Percentiles rank a stretch among this genome's conserved stretches.
Evolutionary conservation across 2,113 vertebrate species (phyloP).

Genomic region (Ardeotis arabs): DNA sequence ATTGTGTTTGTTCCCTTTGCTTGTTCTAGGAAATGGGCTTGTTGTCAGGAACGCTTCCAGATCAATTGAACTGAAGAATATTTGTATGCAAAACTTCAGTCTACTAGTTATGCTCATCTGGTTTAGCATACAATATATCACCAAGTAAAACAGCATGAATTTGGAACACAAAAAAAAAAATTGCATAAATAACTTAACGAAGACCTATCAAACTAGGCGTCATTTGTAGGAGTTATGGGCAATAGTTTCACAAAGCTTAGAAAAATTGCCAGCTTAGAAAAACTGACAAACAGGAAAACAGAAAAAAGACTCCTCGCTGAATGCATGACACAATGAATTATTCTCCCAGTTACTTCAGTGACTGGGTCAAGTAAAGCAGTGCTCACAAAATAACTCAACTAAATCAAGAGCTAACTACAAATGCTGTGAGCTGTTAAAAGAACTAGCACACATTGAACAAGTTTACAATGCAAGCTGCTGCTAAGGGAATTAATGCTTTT

Average conservation of each 20-base stretch:
- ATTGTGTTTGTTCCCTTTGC: not conserved
- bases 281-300: not conserved
- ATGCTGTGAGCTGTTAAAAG: not conserved
- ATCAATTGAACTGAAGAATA: not conserved
- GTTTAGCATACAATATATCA: not conserved
- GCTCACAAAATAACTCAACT: not conserved
- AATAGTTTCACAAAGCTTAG: not conserved
- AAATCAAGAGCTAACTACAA: not conserved
- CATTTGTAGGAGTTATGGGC: not conserved
- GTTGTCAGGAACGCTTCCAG: not conserved
- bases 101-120: not conserved
- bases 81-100: not conserved
- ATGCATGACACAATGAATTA: not conserved
- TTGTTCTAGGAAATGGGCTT: not conserved
- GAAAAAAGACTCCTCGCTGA: not conserved
- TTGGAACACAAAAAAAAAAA: not conserved
- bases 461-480: not conserved
- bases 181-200: not conserved
- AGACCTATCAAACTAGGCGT: not conserved
- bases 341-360: not conserved
- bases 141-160: not conserved
- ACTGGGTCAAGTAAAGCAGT: not conserved
- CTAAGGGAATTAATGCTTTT: not conserved
- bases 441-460: not conserved
- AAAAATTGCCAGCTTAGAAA: constrained; percentile 24